A percentile compares a stretch with the other conserved stretches of the same genome.
Conservation (phyloP, 1,140 invertebrate species). For the Cataglyphis hispanica region DNA sequence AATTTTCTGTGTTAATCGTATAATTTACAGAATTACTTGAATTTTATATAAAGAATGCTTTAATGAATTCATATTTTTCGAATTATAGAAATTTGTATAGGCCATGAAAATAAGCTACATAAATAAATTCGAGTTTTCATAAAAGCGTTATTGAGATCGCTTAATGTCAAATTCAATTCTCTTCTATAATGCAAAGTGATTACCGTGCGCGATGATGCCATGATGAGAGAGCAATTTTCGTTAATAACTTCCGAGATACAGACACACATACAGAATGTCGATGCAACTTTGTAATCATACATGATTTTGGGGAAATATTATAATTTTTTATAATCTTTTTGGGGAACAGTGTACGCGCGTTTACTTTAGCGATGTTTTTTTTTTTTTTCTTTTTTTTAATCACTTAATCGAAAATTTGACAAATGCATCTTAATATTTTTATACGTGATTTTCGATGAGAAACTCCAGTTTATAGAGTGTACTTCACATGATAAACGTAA, state of each 20-base stretch:
- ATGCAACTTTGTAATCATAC: background rate
- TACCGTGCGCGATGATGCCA: background rate
- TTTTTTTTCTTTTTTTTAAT: background rate
- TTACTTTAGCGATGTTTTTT: background rate
- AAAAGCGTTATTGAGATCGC: background rate
- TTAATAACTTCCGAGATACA: conserved; percentile 4
- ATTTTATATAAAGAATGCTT: too few relatives aligned
- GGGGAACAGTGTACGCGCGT: background rate
- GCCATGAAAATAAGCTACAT: too few relatives aligned
- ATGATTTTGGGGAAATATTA: background rate
- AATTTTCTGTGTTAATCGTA: too few relatives aligned
- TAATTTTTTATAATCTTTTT: background rate
- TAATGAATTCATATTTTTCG: too few relatives aligned
- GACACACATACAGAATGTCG: background rate
- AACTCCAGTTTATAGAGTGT: background rate
- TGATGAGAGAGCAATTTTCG: background rate
- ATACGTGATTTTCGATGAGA: conserved; percentile 51
- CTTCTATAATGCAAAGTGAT: background rate
- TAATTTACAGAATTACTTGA: too few relatives aligned
- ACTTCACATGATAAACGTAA: conserved; percentile 37
- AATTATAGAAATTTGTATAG: too few relatives aligned
- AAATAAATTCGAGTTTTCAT: too few relatives aligned
- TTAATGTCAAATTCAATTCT: background rate
- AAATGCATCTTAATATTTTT: background rate
- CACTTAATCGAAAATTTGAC: background rate